phyloP scores from a whole-genome alignment of 2,888 invertebrate genomes.

The Masnerella sp. region DNA sequence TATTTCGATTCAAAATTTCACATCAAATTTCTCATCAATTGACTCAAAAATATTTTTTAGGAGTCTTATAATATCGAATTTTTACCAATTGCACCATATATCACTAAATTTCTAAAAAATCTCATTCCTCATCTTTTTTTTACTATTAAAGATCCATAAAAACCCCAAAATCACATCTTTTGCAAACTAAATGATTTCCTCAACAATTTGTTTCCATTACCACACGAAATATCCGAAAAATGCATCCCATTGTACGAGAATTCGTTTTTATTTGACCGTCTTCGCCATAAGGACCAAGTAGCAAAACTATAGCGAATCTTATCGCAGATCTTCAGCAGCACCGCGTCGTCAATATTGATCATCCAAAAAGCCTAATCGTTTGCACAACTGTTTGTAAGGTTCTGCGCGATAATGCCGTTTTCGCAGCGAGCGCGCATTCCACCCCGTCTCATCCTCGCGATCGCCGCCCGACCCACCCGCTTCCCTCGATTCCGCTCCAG shows the following conservation, averaged over 20 bases:
- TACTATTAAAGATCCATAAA: too few species aligned
- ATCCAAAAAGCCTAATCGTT: slow-evolving; percentile 61
- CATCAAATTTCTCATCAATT: too few species aligned
- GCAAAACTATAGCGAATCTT: slow-evolving; percentile 23
- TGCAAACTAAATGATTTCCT: too few species aligned
- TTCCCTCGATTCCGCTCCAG: slow-evolving; percentile 56
- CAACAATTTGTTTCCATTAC: too few species aligned
- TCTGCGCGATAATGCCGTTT: slow-evolving; percentile 62
- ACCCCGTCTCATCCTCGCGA: slow-evolving; percentile 34
- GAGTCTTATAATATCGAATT: too few species aligned
- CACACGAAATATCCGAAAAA: neutral
- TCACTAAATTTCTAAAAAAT: too few species aligned
- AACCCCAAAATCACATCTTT: too few species aligned
- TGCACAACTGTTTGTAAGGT: slow-evolving; percentile 61
- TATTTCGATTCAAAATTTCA: too few species aligned
- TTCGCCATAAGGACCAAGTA: slow-evolving; percentile 13
- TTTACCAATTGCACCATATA: too few species aligned
- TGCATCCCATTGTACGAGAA: neutral
- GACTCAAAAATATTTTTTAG: too few species aligned
- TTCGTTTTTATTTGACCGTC: neutral
- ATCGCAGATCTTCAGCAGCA: slow-evolving; percentile 5
- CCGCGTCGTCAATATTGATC: slow-evolving; percentile 51
- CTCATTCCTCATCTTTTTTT: too few species aligned
- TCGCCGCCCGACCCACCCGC: slow-evolving; percentile 53
- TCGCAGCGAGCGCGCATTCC: slow-evolving; percentile 57